phyloP scores from a whole-genome alignment of 2,113 vertebrate genomes.

The Datnioides undecimradiatus region DNA sequence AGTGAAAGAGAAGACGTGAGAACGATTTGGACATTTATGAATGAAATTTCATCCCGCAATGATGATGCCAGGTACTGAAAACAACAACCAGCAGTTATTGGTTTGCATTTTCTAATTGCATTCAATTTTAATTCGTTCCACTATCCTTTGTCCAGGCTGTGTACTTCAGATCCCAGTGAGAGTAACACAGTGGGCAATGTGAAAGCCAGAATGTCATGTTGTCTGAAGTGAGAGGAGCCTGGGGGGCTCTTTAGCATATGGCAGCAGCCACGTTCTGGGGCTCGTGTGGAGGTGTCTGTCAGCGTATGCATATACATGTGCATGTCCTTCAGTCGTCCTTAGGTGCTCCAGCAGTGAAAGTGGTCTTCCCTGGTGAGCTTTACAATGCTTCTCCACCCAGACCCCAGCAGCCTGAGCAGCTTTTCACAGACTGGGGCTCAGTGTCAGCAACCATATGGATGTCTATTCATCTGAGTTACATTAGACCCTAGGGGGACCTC shows the following conservation, averaged over 20 bases:
- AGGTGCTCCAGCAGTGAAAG: conserved; percentile 58
- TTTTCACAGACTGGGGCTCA: conserved; percentile 36
- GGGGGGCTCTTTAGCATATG: conserved; percentile 74
- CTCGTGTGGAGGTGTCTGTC: conserved; percentile 52
- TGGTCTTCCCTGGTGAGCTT: conserved; percentile 56
- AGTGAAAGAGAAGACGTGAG: background rate
- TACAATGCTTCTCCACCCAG: conserved; percentile 34
- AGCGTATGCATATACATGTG: conserved; percentile 30
- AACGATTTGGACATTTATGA: background rate
- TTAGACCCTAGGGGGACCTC: conserved; percentile 12
- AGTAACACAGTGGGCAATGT: conserved; percentile 46
- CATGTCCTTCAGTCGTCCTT: conserved; percentile 66
- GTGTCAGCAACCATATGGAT: conserved; percentile 63
- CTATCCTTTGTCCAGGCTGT: conserved; percentile 2
- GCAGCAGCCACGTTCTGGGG: conserved; percentile 48
- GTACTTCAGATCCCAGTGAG: conserved; percentile 42
- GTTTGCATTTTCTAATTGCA: background rate
- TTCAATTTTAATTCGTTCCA: background rate
- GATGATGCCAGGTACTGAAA: background rate
- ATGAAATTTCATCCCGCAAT: background rate
- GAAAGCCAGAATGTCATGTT: conserved; percentile 62
- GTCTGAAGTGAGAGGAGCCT: conserved; percentile 69
- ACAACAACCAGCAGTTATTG: background rate
- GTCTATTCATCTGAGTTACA: conserved; percentile 48
- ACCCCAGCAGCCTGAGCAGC: conserved; percentile 30